Evolutionary conservation across 2,113 vertebrate species (phyloP).

Genomic region (Onychostruthus taczanowskii): DNA sequence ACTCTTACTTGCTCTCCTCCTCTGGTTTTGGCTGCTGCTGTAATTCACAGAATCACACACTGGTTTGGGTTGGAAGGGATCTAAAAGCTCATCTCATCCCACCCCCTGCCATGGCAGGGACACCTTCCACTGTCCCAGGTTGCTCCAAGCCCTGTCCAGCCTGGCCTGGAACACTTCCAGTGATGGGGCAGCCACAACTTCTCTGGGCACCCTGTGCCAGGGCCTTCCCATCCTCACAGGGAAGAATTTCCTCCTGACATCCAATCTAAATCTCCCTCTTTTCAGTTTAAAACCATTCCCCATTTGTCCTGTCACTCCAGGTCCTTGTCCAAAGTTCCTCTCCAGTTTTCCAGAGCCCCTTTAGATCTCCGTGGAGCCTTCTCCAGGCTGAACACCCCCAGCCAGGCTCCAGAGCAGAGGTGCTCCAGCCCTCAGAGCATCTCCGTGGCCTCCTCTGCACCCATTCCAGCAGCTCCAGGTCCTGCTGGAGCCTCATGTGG

Average conservation of each 20-base stretch:
- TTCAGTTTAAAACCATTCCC: neutral
- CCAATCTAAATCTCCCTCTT: neutral
- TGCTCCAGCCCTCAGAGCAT: neutral
- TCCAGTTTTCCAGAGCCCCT: neutral
- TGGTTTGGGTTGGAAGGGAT: neutral
- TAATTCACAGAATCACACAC: neutral
- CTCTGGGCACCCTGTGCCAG: neutral
- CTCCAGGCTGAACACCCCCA: neutral
- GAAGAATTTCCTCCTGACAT: neutral
- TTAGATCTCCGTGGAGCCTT: neutral
- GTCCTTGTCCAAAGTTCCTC: neutral
- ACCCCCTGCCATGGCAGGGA: neutral
- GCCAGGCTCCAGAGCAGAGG: neutral
- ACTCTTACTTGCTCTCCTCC: constrained; percentile 30
- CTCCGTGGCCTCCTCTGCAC: accelerated
- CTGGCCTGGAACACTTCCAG: neutral
- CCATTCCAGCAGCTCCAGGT: neutral
- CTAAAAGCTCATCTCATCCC: neutral
- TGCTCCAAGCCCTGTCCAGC: accelerated
- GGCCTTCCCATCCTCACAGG: neutral
- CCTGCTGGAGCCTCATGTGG: neutral
- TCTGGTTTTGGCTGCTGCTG: neutral
- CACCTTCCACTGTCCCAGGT: accelerated
- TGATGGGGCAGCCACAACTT: neutral
- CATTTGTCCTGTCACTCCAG: neutral